phyloP scores from a whole-genome alignment of 2,888 invertebrate species.

The Agonopterix subpropinquella region DNA sequence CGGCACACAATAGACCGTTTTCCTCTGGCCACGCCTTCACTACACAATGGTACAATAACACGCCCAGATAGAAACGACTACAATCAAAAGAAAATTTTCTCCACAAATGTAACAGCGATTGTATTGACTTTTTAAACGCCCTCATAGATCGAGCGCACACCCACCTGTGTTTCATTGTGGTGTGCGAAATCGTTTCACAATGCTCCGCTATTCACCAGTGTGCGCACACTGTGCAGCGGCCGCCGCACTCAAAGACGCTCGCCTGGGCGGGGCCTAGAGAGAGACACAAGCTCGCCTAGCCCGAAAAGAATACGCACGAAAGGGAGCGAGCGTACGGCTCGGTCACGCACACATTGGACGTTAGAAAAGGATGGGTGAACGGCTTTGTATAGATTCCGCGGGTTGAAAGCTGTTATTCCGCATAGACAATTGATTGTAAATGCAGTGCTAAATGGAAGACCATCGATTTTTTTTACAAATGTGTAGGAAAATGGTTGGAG shows the following conservation, averaged over 20 bases:
- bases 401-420: constrained; percentile 62
- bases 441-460: constrained; percentile 37
- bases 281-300: constrained; percentile 57
- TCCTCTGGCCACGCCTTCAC: constrained; percentile 62
- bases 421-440: constrained; percentile 70
- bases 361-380: constrained; percentile 68
- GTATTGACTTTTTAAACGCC: constrained; percentile 76
- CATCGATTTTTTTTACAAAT: constrained; percentile 21
- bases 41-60: constrained; percentile 49
- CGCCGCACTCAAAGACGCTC: constrained; percentile 46
- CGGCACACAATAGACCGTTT: constrained; percentile 62
- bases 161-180: constrained; percentile 64
- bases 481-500: constrained; percentile 7
- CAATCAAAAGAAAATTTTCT: constrained; percentile 70
- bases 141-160: constrained; percentile 64
- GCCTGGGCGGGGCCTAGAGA: constrained; percentile 68
- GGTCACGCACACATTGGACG: constrained; percentile 60
- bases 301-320: constrained; percentile 36
- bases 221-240: constrained; percentile 54
- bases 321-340: constrained; percentile 41
- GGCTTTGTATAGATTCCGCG: constrained; percentile 71
- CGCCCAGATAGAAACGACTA: constrained; percentile 56
- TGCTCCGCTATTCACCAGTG: constrained; percentile 53
- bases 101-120: constrained; percentile 63
- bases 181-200: constrained; percentile 66